Base-by-base conservation (phyloP, 2,888 invertebrate genomes). In the Cacoxenus indagator region DNA sequence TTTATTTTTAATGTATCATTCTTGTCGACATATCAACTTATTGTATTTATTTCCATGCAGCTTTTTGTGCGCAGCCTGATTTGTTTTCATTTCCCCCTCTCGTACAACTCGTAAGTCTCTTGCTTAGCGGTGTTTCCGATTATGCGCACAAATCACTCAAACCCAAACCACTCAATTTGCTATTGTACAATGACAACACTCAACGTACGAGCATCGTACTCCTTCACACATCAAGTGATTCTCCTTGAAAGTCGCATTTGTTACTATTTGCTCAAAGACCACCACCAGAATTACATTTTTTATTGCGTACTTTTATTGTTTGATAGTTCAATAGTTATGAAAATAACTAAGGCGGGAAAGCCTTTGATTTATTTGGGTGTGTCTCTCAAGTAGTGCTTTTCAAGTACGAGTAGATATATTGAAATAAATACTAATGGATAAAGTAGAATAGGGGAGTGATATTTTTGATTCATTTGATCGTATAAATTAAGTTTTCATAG, bases 1-100 rank as follows among this genome's bases (percentile, higher is more conserved):
- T n/a, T n/a, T n/a, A 62, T 62, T 62, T 62, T 62, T 62, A 62
- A 62, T 62, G n/a, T n/a, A 62, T 43, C 43, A 45, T 62, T 62
- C 24, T 62, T 62, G 45, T 62, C 17, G 51, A 62, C 14, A n/a
- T n/a, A n/a, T n/a, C n/a, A n/a, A n/a, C n/a, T n/a, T n/a, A n/a
- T 62, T 31, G 31, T 31, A 59, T 29, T 17, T 31, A 31, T 59
- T 19, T 24, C 61, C 45, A 45, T 62, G n/a, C n/a, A 62, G 61
- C 61, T 62, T 62, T 61, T 55, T 57, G 26, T 54, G 57, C 29
- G 57, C 57, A 57, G 29, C 57, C 29, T 27, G 57, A 57, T 57
- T 57, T 57, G 6, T 57, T 27, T 37, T 37, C 14, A 11, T 37
- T 2, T 37, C 5, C 22, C 22, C 14, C 4, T 54, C 14, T 24